Percentiles rank a stretch among this genome's conserved stretches.
Evolutionary conservation across 2,113 vertebrate species (phyloP).

Genomic region (Atlantisia rogersi): DNA sequence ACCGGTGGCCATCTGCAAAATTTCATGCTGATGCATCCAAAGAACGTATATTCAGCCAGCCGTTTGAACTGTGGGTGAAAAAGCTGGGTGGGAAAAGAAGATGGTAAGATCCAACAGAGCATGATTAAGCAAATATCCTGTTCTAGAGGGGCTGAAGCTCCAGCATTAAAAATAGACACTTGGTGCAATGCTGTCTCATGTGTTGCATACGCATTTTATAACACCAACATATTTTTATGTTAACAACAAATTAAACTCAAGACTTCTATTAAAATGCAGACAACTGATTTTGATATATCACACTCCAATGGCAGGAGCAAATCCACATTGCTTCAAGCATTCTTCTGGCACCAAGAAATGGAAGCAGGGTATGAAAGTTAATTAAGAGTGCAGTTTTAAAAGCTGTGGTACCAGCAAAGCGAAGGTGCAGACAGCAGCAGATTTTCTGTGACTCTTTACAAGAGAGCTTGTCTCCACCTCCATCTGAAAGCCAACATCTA

Average conservation of each 20-base stretch:
- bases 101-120: not conserved
- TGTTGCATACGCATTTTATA: not conserved
- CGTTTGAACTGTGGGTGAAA: not conserved
- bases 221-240: not conserved
- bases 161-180: not conserved
- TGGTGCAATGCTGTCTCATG: not conserved
- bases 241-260: not conserved
- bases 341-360: not conserved
- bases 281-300: not conserved
- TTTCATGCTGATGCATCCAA: not conserved
- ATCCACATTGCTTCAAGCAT: not conserved
- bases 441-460: not conserved
- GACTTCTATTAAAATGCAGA: not conserved
- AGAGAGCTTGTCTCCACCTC: not conserved
- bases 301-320: not conserved
- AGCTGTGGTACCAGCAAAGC: not conserved
- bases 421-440: constrained; percentile 15
- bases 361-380: not conserved
- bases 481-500: not conserved
- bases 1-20: constrained; percentile 34
- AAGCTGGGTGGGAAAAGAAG: not conserved
- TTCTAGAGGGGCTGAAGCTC: not conserved
- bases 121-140: not conserved
- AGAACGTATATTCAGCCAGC: not conserved
- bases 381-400: not conserved